These are phyloP conservation scores for Agrochola lota DNA, from an alignment of 2,888 invertebrate species.

Conservation along the genomic window DNA sequence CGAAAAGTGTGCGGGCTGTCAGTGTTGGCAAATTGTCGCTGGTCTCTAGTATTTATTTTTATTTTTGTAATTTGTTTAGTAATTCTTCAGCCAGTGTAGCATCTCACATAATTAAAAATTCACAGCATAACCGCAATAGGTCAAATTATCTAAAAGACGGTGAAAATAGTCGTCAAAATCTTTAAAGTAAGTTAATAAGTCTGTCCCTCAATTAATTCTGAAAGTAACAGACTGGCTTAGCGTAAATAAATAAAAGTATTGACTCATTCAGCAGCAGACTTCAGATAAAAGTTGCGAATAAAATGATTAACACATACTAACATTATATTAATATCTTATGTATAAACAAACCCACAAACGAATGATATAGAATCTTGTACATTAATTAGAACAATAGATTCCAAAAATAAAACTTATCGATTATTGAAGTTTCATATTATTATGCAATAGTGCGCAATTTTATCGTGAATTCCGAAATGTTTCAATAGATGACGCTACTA, in stretches of 20 bases:
- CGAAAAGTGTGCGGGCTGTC: background rate
- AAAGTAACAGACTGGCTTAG: background rate
- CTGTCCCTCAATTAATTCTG: background rate
- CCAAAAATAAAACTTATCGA: slow-evolving; percentile 8
- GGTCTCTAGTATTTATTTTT: background rate
- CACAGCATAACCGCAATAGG: background rate
- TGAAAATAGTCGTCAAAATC: background rate
- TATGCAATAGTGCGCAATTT: slow-evolving; percentile 34
- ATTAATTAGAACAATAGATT: background rate
- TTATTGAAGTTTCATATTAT: slow-evolving; percentile 8
- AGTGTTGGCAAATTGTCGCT: background rate
- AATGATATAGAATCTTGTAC: background rate
- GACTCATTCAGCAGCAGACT: background rate
- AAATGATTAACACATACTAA: background rate
- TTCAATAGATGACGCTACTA: slow-evolving; percentile 24
- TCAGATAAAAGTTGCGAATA: background rate
- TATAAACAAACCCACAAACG: background rate
- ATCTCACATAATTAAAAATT: background rate
- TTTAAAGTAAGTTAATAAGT: background rate
- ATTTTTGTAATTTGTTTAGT: background rate
- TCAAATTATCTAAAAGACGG: background rate
- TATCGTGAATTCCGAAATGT: slow-evolving; percentile 39
- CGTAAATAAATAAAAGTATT: background rate
- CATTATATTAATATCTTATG: background rate
- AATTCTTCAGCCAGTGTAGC: background rate